A percentile compares a stretch with the other conserved stretches of the same genome.
phyloP scores from a whole-genome alignment of 2,888 invertebrate genomes.

The Metallyticus violacea region DNA sequence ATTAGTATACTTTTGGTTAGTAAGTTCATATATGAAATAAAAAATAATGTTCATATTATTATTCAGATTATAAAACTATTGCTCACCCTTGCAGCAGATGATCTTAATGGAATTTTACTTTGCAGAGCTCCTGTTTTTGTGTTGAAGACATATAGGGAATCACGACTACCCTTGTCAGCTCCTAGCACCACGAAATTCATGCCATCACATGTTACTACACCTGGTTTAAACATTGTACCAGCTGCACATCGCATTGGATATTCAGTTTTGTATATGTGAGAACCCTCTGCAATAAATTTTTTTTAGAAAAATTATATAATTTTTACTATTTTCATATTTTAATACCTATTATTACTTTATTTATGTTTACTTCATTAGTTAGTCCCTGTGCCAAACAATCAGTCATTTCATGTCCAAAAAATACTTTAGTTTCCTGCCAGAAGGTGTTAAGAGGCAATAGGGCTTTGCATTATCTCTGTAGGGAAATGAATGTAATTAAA shows the following conservation, averaged over 20 bases:
- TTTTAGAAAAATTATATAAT: too few species aligned
- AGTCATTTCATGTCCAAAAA: background rate
- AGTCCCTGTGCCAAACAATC: background rate
- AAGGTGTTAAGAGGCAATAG: too few species aligned
- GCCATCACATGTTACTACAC: constrained; percentile 80
- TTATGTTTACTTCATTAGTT: background rate
- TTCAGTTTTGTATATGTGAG: constrained; percentile 75
- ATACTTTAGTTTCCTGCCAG: too few species aligned
- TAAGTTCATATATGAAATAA: background rate
- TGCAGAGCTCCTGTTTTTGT: constrained; percentile 69
- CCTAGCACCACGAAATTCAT: constrained; percentile 74
- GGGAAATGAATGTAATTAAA: too few species aligned
- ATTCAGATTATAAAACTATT: background rate
- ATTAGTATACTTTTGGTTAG: background rate
- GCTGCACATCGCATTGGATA: constrained; percentile 69
- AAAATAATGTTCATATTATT: background rate
- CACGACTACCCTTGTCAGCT: constrained; percentile 76
- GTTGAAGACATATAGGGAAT: constrained; percentile 80
- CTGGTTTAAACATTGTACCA: constrained; percentile 68
- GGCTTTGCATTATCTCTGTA: too few species aligned
- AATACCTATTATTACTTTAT: background rate
- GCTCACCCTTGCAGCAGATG: constrained; percentile 54
- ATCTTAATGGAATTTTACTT: constrained; percentile 52
- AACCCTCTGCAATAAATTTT: constrained; percentile 59
- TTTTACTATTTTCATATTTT: background rate